Conservation (phyloP, 1,140 invertebrate genomes). For the Elysia chlorotica region DNA sequence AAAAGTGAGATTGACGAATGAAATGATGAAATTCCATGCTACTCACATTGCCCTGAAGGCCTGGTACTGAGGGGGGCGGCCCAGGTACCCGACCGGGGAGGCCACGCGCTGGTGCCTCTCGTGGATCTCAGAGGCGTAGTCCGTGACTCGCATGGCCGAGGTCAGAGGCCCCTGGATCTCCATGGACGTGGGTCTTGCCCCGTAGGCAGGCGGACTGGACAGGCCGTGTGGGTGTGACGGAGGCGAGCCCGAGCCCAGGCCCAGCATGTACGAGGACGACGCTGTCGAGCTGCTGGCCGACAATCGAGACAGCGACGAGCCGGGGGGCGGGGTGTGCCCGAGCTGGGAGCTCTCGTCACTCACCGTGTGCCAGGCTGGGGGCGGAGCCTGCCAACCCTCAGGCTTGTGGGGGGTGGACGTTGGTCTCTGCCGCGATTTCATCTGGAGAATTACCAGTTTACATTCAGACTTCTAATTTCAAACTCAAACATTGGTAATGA, state of each 20-base stretch:
- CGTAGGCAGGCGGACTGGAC: neutral
- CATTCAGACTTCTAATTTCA: too few species aligned
- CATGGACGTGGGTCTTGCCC: slow-evolving; percentile 11
- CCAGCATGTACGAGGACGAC: slow-evolving; percentile 16
- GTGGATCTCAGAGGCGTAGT: neutral
- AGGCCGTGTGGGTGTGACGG: neutral
- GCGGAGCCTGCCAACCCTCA: too few species aligned
- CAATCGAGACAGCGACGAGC: slow-evolving; percentile 12
- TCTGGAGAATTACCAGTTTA: too few species aligned
- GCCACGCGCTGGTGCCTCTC: neutral
- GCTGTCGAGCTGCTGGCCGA: slow-evolving; percentile 6
- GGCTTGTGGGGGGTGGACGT: slow-evolving; percentile 12
- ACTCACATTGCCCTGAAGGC: neutral
- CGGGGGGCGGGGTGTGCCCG: slow-evolving; percentile 19
- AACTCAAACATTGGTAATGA: too few species aligned
- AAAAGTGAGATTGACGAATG: too few species aligned
- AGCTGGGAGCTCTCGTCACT: too few species aligned
- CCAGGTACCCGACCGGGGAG: slow-evolving; percentile 14
- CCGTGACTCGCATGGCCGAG: neutral
- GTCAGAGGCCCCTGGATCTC: slow-evolving; percentile 13
- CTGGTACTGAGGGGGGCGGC: slow-evolving; percentile 3
- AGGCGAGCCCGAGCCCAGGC: slow-evolving; percentile 8
- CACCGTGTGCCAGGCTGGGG: too few species aligned
- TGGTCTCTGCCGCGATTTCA: slow-evolving; percentile 10
- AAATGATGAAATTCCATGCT: too few species aligned